Evolutionary conservation across 2,797 vertebrate genomes (phyloP).

Genomic region (Eurystomus glaucurus): DNA sequence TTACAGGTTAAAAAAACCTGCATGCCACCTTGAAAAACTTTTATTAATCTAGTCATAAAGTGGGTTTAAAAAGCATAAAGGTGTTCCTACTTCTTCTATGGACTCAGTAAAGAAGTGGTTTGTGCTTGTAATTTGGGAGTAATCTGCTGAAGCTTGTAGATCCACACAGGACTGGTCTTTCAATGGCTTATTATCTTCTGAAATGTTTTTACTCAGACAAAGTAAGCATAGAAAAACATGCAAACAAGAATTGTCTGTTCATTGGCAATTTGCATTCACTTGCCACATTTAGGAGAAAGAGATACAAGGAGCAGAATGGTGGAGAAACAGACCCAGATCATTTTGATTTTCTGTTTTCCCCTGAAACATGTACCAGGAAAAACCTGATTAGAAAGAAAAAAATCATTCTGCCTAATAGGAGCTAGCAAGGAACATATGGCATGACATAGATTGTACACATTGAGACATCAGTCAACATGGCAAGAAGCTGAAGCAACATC

Average conservation of each 20-base stretch:
- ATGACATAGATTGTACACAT: conserved; percentile 58
- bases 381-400: conserved; percentile 45
- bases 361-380: background rate
- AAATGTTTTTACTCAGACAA: background rate
- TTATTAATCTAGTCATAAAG: background rate
- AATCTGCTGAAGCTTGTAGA: accelerated
- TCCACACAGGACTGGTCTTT: background rate
- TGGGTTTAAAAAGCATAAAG: background rate
- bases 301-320: background rate
- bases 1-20: background rate
- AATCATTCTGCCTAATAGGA: conserved; percentile 32
- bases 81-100: background rate
- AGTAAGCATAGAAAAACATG: background rate
- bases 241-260: background rate
- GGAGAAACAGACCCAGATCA: background rate
- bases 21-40: background rate
- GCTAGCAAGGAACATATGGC: conserved; percentile 58
- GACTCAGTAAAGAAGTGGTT: background rate
- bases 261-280: background rate
- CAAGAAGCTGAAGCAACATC: conserved; percentile 67
- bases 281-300: background rate
- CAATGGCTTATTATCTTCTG: background rate
- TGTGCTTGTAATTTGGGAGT: background rate
- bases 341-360: conserved; percentile 18
- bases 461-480: conserved; percentile 61